phyloP scores from a whole-genome alignment of 37 sponge, comb jelly and placozoan genomes.

The Oscarella lobularis region DNA sequence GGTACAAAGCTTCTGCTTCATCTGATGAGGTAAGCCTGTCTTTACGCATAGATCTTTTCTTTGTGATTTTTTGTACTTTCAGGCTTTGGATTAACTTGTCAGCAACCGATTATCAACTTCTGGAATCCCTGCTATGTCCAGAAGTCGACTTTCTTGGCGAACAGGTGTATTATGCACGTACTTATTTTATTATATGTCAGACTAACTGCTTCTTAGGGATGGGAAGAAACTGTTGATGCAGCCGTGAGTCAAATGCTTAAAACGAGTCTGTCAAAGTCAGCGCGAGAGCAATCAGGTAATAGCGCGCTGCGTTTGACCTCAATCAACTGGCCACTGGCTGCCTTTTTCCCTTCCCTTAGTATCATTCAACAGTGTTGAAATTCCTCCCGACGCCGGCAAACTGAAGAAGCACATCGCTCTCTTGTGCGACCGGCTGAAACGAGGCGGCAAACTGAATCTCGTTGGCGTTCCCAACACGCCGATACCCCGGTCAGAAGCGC shows the following conservation, averaged over 20 bases:
- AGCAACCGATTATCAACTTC: background rate
- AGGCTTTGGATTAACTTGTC: too few species aligned
- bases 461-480: background rate
- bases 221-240: conserved; percentile 25
- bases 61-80: too few species aligned
- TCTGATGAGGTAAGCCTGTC: conserved; percentile 31
- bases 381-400: conserved; percentile 53
- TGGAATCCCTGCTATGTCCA: conserved; percentile 9
- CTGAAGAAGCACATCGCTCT: conserved; percentile 87
- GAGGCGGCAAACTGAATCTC: conserved; percentile 44
- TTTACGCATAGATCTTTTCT: too few species aligned
- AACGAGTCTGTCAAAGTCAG: conserved; percentile 51
- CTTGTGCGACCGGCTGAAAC: conserved; percentile 62
- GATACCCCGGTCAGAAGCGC: background rate
- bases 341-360: too few species aligned
- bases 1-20: conserved; percentile 41
- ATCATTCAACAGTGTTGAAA: too few species aligned
- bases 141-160: too few species aligned
- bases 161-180: too few species aligned
- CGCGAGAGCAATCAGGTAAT: conserved; percentile 43
- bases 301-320: too few species aligned
- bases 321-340: too few species aligned
- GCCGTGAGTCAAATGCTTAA: conserved; percentile 54
- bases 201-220: conserved; percentile 19
- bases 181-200: too few species aligned